phyloP scores from a whole-genome alignment of 1,140 invertebrate genomes.

The Helicorthomorpha holstii region DNA sequence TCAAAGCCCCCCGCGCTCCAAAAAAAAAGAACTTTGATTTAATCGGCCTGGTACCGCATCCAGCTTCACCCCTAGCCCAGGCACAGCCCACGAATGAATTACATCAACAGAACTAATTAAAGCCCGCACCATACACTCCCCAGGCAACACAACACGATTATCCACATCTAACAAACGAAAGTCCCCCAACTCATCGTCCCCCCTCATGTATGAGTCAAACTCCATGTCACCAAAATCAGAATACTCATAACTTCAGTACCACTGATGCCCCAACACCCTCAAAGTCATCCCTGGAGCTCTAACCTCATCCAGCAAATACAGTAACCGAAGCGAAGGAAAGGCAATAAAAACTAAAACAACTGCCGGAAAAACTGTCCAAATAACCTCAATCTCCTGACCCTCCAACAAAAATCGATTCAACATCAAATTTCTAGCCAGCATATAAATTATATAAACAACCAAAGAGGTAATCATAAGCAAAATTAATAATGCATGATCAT shows the following conservation, averaged over 20 bases:
- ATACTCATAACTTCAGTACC: constrained; percentile 50
- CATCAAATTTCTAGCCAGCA: constrained; percentile 28
- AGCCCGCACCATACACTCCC: constrained; percentile 10
- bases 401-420: constrained; percentile 25
- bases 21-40: constrained; percentile 45
- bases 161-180: constrained; percentile 43
- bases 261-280: constrained; percentile 45
- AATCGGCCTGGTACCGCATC: constrained; percentile 46
- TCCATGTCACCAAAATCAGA: constrained; percentile 36
- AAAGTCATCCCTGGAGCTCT: constrained; percentile 32
- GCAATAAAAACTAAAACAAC: constrained; percentile 43
- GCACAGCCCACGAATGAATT: constrained; percentile 47
- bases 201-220: constrained; percentile 44
- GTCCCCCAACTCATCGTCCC: constrained; percentile 18
- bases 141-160: constrained; percentile 37
- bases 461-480: constrained; percentile 25
- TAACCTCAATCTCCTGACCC: constrained; percentile 37
- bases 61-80: constrained; percentile 40
- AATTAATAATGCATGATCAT: constrained; percentile 36
- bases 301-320: constrained; percentile 43
- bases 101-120: constrained; percentile 42
- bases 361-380: constrained; percentile 41
- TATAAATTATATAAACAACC: constrained; percentile 23
- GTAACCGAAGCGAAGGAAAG: constrained; percentile 35
- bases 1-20: constrained; percentile 38